Evolutionary conservation across 1,140 invertebrate genomes (phyloP).

Genomic region (Caerostris darwini): DNA sequence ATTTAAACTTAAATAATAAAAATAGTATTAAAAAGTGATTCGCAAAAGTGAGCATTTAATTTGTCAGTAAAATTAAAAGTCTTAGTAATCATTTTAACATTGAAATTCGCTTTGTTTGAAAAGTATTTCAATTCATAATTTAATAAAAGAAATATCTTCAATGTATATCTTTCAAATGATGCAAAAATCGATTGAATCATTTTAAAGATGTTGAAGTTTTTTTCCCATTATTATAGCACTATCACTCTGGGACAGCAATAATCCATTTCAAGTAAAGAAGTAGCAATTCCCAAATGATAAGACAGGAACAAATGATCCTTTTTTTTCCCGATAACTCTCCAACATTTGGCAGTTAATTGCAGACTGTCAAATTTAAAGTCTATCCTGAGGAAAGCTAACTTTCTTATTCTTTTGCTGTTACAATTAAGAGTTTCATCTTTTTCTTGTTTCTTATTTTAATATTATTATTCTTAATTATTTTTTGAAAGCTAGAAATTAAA

Average conservation of each 20-base stretch:
- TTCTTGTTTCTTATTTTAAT: too few relatives aligned
- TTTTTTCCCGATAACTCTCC: neutral
- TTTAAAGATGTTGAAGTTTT: neutral
- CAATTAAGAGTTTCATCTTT: too few relatives aligned
- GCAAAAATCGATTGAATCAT: neutral
- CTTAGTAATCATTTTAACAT: too few relatives aligned
- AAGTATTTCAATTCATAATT: too few relatives aligned
- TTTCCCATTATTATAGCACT: neutral
- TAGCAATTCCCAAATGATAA: slow-evolving; percentile 4
- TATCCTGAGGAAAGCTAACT: neutral
- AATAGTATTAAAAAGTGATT: too few relatives aligned
- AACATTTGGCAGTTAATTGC: neutral
- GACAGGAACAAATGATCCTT: neutral
- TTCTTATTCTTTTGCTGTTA: neutral
- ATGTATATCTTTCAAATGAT: neutral
- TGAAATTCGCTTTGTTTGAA: too few relatives aligned
- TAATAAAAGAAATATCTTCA: neutral
- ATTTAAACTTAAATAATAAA: too few relatives aligned
- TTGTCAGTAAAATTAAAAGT: too few relatives aligned
- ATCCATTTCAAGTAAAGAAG: neutral
- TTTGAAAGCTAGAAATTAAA: too few relatives aligned
- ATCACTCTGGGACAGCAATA: neutral
- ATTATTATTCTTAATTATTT: too few relatives aligned
- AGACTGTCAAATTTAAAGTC: neutral
- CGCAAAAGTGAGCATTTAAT: too few relatives aligned